Base-by-base conservation (phyloP, 2,797 vertebrate genomes). In the Sternarchorhynchus goeldii region DNA sequence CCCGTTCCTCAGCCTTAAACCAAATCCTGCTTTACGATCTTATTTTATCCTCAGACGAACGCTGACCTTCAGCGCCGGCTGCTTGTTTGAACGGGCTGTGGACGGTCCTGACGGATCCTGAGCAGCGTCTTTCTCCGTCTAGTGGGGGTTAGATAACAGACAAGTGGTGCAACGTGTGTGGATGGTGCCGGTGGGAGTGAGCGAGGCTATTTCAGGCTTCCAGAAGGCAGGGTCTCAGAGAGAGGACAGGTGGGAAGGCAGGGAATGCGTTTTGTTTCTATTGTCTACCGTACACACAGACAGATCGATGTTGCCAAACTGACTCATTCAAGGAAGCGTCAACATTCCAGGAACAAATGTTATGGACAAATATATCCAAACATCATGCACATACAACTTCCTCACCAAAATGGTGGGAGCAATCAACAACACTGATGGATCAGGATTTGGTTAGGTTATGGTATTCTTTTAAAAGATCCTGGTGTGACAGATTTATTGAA, bases 201-300 rank as follows among this genome's bases (percentile, higher is more conserved):
- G 6, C 72, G 21, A n/a, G 36, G 66, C 70, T 87, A 87, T 85
- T 87, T 85, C 55, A 79, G 78, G 79, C 69, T 6, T 55, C 56
- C 65, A 59, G 31, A 76, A 69, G 73, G 45, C 67, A 67, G 70
- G 77, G 56, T 75, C 58, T 69, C 58, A 71, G 77, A 25, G 20
- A 39, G 65, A 79, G 63, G 78, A 83, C 82, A 84, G 80, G 65
- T 85, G 80, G 72, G 68, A 60, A n/a, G 36, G 41, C 34, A 39
- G n/a, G 53, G 65, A 57, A 25, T 58, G 55, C 68, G 58, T 67
- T 72, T 74, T 72, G 17, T 70, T 60, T 66, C 59, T 70, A 84
- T 84, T 84, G 79, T 83, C 72, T 67, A 77, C 39, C 56, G n/a
- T n/a, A 56, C 20, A 57, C 59, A 57, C 50, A 71, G 58, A 71